Evolutionary conservation across 1,140 invertebrate genomes (phyloP), one percentile per base, ranked within the genome.

Genomic region (Eupeodes corollae): DNA sequence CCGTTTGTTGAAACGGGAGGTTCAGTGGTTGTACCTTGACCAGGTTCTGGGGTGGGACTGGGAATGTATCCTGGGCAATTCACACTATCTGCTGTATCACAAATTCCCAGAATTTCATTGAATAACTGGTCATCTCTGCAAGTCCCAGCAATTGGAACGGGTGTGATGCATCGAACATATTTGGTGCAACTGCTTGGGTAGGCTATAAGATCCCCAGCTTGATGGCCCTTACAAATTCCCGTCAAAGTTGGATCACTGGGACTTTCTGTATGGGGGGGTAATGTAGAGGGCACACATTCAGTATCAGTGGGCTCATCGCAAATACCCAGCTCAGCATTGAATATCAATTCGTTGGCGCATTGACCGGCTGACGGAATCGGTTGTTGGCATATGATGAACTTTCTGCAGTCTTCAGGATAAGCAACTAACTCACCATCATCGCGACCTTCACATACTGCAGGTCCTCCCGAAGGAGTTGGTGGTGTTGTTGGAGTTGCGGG

Each of bases 121-220:
- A 63, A 63, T 52, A 54, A 63, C 5, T 44, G 55, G 3, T 50
- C 48, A 2, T 52, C 41, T 5, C 43, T 42, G 33, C 61, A 63
- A 34, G 59, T 53, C 49, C 63, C 63, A 1, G 52, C 61, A 19
- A 63, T 48, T 14, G 61, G 61, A 34, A 61, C 59, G 12, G 61
- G 61, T 0, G 51, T 40, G 15, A 59, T 55, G 38, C 61, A 63
- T 1, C 57, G 55, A 45, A 63, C 61, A n/a, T 63, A 63, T 42
- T 63, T 63, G 15, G 50, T 61, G 37, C 61, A 63, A 8, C 56
- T 55, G 6, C 54, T 47, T 2, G 61, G 61, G 51, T 63, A 63
- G 12, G 52, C 47, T 21, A 63, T 55, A 26, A 56, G 43, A 33
- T 63, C 50, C 16, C 58, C 57, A 6, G 58, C 42, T 30, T 42